Percentiles rank a stretch among this genome's conserved stretches.
phyloP scores from a whole-genome alignment of 2,797 vertebrate species.

The Chelidonichthys spinosus region DNA sequence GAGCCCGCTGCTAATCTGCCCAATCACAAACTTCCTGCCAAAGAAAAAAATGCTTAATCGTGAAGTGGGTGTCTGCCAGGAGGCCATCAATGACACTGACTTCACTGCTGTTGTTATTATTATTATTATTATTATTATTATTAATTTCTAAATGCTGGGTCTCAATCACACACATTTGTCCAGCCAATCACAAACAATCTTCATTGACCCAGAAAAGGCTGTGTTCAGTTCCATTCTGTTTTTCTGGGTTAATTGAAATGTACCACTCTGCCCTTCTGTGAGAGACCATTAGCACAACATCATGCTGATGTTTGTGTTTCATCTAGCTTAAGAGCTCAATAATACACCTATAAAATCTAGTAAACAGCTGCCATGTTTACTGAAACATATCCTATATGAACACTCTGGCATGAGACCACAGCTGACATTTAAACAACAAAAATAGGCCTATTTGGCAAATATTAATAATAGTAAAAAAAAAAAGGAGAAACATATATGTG shows the following conservation, averaged over 20 bases:
- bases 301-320: slow-evolving; percentile 72
- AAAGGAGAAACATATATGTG: background rate
- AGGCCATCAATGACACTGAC: slow-evolving; percentile 53
- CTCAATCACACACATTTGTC: slow-evolving; percentile 60
- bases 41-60: slow-evolving; percentile 73
- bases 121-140: slow-evolving; percentile 13
- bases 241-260: slow-evolving; percentile 66
- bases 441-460: background rate
- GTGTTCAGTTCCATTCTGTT: slow-evolving; percentile 67
- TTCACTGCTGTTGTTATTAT: slow-evolving; percentile 40
- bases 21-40: slow-evolving; percentile 73
- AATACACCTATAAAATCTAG: slow-evolving; percentile 39
- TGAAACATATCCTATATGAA: slow-evolving; percentile 26
- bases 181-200: slow-evolving; percentile 66
- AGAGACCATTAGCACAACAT: slow-evolving; percentile 70
- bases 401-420: background rate
- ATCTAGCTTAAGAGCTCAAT: slow-evolving; percentile 65
- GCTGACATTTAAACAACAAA: background rate
- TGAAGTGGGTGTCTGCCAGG: slow-evolving; percentile 67
- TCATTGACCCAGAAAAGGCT: slow-evolving; percentile 67
- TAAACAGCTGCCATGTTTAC: slow-evolving; percentile 60
- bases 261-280: slow-evolving; percentile 51
- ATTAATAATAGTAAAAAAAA: slow-evolving; percentile 15
- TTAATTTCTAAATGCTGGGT: background rate
- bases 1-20: slow-evolving; percentile 60